Percentiles rank a stretch among this genome's conserved stretches.
Conservation (phyloP, 2,888 invertebrate genomes). For the Cosmia pyralina region DNA sequence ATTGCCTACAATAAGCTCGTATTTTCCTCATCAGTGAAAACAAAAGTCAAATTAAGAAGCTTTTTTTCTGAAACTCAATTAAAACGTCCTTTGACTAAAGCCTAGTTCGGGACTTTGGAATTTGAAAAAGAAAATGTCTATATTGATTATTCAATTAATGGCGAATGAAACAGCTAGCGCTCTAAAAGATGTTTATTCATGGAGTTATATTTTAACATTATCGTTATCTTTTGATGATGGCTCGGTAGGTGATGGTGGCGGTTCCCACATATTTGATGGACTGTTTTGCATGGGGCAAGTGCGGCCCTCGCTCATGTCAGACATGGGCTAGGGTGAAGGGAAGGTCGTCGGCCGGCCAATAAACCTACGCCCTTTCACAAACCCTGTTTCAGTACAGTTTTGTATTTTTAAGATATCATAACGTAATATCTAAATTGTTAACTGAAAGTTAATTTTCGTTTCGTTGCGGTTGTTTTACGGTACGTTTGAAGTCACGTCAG, state of each 20-base stretch:
- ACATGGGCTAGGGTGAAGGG: conserved; percentile 30
- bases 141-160: conserved; percentile 31
- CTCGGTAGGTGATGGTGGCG: conserved; percentile 26
- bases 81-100: conserved; percentile 27
- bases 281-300: conserved; percentile 38
- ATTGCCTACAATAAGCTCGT: too few species aligned
- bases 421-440: conserved; percentile 48
- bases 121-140: conserved; percentile 30
- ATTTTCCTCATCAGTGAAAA: conserved; percentile 48
- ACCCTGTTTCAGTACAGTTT: conserved; percentile 26
- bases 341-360: conserved; percentile 45
- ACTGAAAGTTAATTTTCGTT: conserved; percentile 38
- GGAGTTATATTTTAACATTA: conserved; percentile 49
- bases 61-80: conserved; percentile 42
- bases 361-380: conserved; percentile 39
- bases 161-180: conserved; percentile 15
- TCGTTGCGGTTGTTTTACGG: conserved; percentile 37
- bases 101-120: conserved; percentile 7
- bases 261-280: conserved; percentile 48
- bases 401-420: conserved; percentile 54
- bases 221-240: conserved; percentile 44
- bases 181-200: conserved; percentile 24
- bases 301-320: conserved; percentile 43
- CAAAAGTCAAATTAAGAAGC: conserved; percentile 40
- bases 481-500: conserved; percentile 44